Base-by-base conservation (phyloP, 2,888 invertebrate species). In the Hipparchia semele region DNA sequence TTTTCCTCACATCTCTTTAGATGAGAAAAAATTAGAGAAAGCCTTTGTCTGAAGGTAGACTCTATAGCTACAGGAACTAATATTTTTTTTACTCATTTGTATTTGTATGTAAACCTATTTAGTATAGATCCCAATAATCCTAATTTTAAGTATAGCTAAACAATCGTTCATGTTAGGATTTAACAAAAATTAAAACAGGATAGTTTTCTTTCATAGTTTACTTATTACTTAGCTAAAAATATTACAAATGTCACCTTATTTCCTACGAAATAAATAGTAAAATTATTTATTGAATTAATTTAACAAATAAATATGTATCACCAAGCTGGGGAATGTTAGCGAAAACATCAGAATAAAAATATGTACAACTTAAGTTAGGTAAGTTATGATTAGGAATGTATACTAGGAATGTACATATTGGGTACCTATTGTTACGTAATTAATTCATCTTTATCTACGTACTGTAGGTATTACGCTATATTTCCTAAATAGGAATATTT, bases 221-320 rank as follows among this genome's bases (percentile, higher is more conserved):
- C 39, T 76, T 61, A 33, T 39, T 60, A 60, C 7, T 23, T 13
- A 58, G 54, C 73, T 75, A 72, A 78, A 74, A 77, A 69, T 74
- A 73, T 75, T 87, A 86, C 85, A 87, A 49, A 86, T 85, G 76
- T 78, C 75, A 75, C 76, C 81, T 84, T 86, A 86, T 76, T 76
- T 83, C 86, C 53, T 46, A 68, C 39, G 85, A 80, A 90, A 90
- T 89, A 90, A 87, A 90, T 90, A 89, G 80, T 85, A 84, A 83
- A 80, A 64, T 58, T 68, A 82, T 49, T 49, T 49, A 49, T 49
- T 49, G 3, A 49, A 49, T 49, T 49, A 39, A 5, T 39, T 39
- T 39, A 49, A 60, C 33, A 80, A 87, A 87, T 86, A 87, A 87
- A 86, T 84, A 23, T 23, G 23, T 23, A 85, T 82, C 82, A 84